A percentile compares a stretch with the other conserved stretches of the same genome.
phyloP scores from a whole-genome alignment of 2,797 vertebrate species.

The Pipistrellus kuhlii region DNA sequence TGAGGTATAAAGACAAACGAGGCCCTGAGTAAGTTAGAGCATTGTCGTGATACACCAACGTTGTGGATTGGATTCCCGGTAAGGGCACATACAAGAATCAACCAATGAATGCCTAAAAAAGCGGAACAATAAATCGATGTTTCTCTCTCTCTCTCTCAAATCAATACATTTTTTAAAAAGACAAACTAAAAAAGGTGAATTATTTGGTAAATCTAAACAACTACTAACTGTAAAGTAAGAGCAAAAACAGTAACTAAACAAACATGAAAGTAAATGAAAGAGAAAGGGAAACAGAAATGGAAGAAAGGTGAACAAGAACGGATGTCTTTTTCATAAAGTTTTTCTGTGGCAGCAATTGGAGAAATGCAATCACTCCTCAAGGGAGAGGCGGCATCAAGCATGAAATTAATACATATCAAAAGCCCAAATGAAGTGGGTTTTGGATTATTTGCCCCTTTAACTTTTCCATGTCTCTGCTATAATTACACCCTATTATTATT shows the following conservation, averaged over 20 bases:
- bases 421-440: not conserved
- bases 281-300: not conserved
- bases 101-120: too few relatives aligned
- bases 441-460: not conserved
- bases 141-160: too few relatives aligned
- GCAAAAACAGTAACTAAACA: not conserved
- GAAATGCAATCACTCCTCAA: not conserved
- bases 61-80: too few relatives aligned
- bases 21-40: too few relatives aligned
- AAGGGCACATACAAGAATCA: too few relatives aligned
- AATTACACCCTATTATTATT: not conserved
- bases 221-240: not conserved
- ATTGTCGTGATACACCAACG: too few relatives aligned
- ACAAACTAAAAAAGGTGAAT: not conserved
- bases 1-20: not conserved
- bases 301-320: not conserved
- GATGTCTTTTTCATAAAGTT: not conserved
- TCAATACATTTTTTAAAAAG: not conserved
- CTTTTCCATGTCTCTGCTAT: not conserved
- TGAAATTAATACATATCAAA: not conserved
- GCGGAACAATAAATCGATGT: too few relatives aligned
- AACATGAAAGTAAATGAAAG: not conserved
- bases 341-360: not conserved
- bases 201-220: not conserved
- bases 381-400: not conserved